Evolutionary conservation across 2,888 invertebrate genomes (phyloP).

Genomic region (Galerucella pusilla): DNA sequence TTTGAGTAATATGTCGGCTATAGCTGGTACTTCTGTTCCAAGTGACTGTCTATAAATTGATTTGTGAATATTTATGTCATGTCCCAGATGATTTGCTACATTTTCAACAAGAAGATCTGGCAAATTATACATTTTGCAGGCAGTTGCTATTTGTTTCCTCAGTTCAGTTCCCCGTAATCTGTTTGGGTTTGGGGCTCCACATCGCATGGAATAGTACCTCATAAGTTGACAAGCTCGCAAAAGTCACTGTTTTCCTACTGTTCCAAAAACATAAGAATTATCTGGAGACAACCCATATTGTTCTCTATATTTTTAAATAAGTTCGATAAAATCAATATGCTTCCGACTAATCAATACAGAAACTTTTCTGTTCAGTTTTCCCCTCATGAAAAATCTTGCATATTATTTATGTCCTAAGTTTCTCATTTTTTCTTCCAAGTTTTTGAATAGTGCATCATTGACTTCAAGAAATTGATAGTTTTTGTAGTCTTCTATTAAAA

Average conservation of each 20-base stretch:
- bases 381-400: conserved; percentile 14
- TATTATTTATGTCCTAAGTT: conserved; percentile 20
- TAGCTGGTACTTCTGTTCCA: conserved; percentile 19
- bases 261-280: conserved; percentile 37
- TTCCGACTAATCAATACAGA: conserved; percentile 27
- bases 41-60: conserved; percentile 14
- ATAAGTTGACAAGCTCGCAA: conserved; percentile 29
- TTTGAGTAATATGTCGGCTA: conserved; percentile 22
- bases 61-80: conserved; percentile 14
- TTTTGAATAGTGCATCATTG: conserved; percentile 18
- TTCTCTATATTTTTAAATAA: conserved; percentile 20
- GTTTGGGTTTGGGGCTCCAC: conserved; percentile 25
- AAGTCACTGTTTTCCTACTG: conserved; percentile 9
- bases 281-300: conserved; percentile 3
- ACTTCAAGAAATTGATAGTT: conserved; percentile 28
- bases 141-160: conserved; percentile 29
- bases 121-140: conserved; percentile 23
- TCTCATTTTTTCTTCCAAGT: conserved; percentile 15
- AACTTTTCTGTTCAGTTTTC: conserved; percentile 24
- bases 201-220: conserved; percentile 23
- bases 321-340: conserved; percentile 11
- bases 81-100: conserved; percentile 29
- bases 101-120: conserved; percentile 23
- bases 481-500: conserved; percentile 33
- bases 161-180: conserved; percentile 21